Percentiles rank a stretch among this genome's conserved stretches.
phyloP scores from a whole-genome alignment of 2,888 invertebrate genomes.

The Melanostoma scalare region DNA sequence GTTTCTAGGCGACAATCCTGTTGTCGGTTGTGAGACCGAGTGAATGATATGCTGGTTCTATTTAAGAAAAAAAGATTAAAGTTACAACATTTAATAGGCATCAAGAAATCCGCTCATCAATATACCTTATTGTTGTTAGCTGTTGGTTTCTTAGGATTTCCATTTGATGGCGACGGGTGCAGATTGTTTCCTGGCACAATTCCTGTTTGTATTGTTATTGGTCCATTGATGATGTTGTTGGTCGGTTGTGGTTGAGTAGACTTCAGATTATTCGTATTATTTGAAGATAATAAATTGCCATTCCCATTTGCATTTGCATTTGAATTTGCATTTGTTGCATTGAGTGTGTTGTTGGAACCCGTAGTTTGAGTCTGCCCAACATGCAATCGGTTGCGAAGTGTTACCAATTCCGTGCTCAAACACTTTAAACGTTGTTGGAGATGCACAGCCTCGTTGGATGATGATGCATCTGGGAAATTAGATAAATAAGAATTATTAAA shows the following conservation, averaged over 20 bases:
- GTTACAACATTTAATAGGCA: constrained; percentile 1
- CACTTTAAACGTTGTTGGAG: constrained; percentile 95
- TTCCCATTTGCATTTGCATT: constrained; percentile 76
- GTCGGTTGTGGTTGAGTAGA: constrained; percentile 52
- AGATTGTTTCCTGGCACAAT: constrained; percentile 60
- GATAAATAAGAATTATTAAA: background rate
- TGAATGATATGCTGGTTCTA: constrained; percentile 77
- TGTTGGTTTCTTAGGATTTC: constrained; percentile 67
- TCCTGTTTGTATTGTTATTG: constrained; percentile 59
- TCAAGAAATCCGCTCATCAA: background rate
- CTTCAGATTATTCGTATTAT: constrained; percentile 63
- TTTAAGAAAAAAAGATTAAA: constrained; percentile 24
- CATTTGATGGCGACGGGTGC: constrained; percentile 55
- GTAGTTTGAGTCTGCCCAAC: constrained; percentile 84
- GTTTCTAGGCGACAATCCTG: constrained; percentile 79
- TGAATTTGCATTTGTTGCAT: constrained; percentile 79
- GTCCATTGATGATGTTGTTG: constrained; percentile 60
- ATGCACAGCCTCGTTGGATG: constrained; percentile 96
- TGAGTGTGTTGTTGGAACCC: constrained; percentile 78
- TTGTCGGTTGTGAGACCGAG: constrained; percentile 79
- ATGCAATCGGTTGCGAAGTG: constrained; percentile 93
- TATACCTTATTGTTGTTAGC: constrained; percentile 70
- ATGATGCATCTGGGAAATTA: constrained; percentile 91
- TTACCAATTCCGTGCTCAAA: constrained; percentile 95
- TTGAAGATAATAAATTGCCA: constrained; percentile 53